A percentile compares a stretch with the other conserved stretches of the same genome.
Conservation (phyloP, 2,888 invertebrate genomes). For the Lepidonotus clava region DNA sequence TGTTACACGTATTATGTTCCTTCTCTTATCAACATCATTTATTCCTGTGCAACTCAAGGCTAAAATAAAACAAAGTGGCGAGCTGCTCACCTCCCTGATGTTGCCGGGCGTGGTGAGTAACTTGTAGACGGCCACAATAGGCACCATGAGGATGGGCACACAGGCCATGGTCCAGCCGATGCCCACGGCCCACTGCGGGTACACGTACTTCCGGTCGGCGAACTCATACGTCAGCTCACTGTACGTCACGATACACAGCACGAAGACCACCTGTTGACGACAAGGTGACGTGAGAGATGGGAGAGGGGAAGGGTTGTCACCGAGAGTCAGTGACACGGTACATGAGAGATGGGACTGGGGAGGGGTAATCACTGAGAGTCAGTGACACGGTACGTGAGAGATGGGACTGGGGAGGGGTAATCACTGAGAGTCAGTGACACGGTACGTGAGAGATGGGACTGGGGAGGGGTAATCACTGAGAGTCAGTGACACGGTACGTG, state of each 20-base stretch:
- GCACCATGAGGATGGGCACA: conserved; percentile 61
- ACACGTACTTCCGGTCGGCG: conserved; percentile 77
- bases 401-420: too few species aligned
- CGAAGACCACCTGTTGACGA: conserved; percentile 71
- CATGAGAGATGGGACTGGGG: too few species aligned
- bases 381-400: too few species aligned
- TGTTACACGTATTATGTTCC: too few species aligned
- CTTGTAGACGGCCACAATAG: conserved; percentile 59
- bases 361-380: background rate
- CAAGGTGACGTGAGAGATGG: background rate
- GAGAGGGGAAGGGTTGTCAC: background rate
- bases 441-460: too few species aligned
- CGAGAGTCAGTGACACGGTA: too few species aligned
- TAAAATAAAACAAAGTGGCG: background rate
- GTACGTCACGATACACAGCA: conserved; percentile 76
- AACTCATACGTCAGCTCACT: conserved; percentile 74
- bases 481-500: too few species aligned
- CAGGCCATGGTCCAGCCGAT: conserved; percentile 73
- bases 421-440: too few species aligned
- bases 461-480: too few species aligned
- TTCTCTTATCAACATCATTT: too few species aligned
- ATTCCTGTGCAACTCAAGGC: too few species aligned
- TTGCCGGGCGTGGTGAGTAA: conserved; percentile 54
- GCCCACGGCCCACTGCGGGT: conserved; percentile 81
- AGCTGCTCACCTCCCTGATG: conserved; percentile 49